Evolutionary conservation across 2,888 invertebrate genomes (phyloP).

Genomic region (Synanthedon vespiformis): DNA sequence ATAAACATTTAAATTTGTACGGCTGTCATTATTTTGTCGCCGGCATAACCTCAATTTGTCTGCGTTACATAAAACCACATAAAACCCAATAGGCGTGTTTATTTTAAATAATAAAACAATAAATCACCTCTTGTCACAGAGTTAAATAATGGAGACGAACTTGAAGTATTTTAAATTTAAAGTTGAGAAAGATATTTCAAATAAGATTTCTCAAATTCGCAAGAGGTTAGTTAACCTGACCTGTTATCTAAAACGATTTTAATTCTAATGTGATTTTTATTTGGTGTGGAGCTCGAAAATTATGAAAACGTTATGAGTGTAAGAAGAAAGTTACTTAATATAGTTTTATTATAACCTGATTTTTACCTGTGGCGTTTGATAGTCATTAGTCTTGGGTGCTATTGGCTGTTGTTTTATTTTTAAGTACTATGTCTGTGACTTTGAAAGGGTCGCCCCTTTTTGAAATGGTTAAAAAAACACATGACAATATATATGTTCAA

Average conservation of each 20-base stretch:
- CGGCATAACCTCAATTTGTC: slow-evolving; percentile 6
- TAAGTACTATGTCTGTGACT: no score
- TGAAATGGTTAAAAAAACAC: no score
- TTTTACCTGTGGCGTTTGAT: no score
- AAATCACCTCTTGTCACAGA: slow-evolving; percentile 7
- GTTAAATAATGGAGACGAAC: slow-evolving; percentile 6
- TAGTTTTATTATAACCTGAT: no score
- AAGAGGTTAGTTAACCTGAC: background rate
- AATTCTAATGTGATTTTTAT: no score
- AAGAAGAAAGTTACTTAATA: no score
- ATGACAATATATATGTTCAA: no score
- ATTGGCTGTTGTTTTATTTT: no score
- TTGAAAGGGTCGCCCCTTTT: no score
- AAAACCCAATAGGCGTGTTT: slow-evolving; percentile 4
- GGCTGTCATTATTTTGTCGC: background rate
- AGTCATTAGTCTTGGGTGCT: no score
- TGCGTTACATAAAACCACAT: background rate
- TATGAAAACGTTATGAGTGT: no score
- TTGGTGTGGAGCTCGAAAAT: background rate
- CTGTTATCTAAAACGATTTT: no score
- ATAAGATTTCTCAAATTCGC: background rate
- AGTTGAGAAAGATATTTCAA: background rate
- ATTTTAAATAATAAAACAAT: slow-evolving; percentile 10
- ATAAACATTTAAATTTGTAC: background rate
- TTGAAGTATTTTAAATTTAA: background rate